These are phyloP conservation scores for Acheta domesticus DNA, from an alignment of 2,888 invertebrate species.

Conservation along the genomic window DNA sequence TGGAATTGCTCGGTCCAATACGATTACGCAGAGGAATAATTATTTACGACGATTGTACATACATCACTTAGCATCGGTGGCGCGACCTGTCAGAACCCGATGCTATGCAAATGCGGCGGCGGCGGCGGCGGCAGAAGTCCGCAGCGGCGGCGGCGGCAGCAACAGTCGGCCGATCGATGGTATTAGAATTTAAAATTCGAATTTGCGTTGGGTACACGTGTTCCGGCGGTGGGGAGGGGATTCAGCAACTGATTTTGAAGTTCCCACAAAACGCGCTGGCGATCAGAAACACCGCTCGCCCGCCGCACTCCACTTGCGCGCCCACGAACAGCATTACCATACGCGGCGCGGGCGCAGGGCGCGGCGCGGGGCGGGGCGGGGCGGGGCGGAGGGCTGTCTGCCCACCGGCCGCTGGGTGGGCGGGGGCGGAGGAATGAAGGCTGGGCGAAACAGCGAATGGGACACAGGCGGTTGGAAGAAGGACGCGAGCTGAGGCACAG, in stretches of 20 bases:
- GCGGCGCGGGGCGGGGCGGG: too few species aligned
- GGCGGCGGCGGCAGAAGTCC: neutral
- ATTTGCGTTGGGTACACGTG: neutral
- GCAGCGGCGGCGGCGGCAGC: neutral
- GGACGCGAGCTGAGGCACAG: too few species aligned
- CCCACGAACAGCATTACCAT: neutral
- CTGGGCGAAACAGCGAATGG: too few species aligned
- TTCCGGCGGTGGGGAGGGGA: neutral
- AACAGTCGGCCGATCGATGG: neutral
- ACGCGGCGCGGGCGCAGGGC: neutral
- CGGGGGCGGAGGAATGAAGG: too few species aligned
- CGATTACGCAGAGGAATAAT: neutral
- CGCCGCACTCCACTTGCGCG: neutral
- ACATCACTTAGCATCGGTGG: neutral
- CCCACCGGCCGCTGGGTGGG: too few species aligned
- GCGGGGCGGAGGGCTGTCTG: too few species aligned
- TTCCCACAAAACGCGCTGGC: neutral
- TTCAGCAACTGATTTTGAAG: slow-evolving; percentile 18
- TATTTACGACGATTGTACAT: slow-evolving; percentile 18
- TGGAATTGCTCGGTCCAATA: neutral
- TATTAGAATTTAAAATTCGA: slow-evolving; percentile 1
- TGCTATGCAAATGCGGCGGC: neutral
- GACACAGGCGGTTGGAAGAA: too few species aligned
- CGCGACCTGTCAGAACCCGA: slow-evolving; percentile 1
- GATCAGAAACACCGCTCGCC: neutral